A percentile compares a stretch with the other conserved stretches of the same genome.
Conservation (phyloP, 2,888 invertebrate species). For the Meiosimyza platycephala region DNA sequence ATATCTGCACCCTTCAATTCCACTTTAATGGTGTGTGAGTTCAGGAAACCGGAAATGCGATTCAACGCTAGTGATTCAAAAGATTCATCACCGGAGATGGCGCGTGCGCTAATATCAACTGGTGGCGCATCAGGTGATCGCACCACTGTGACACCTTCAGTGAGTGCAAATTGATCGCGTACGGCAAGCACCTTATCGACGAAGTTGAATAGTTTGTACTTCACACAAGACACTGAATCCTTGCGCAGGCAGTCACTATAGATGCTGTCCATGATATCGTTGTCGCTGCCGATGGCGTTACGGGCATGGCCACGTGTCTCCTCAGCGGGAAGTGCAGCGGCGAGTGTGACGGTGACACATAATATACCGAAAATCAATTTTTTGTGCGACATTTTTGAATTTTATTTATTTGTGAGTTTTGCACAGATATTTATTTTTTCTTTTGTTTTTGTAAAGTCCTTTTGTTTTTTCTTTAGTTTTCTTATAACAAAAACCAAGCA, state of each 20-base stretch:
- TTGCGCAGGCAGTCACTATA: conserved; percentile 84
- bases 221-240: conserved; percentile 86
- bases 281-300: conserved; percentile 75
- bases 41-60: conserved; percentile 80
- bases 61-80: conserved; percentile 75
- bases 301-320: conserved; percentile 72
- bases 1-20: conserved; percentile 88
- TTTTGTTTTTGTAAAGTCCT: conserved; percentile 37
- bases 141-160: conserved; percentile 86
- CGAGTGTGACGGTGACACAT: conserved; percentile 70
- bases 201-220: conserved; percentile 87
- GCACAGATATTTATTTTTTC: conserved; percentile 24
- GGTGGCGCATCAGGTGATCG: conserved; percentile 76
- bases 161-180: conserved; percentile 82
- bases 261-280: conserved; percentile 82
- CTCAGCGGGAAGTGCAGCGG: conserved; percentile 78
- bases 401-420: conserved; percentile 42
- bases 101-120: conserved; percentile 74
- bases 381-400: conserved; percentile 66
- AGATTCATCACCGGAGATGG: conserved; percentile 74
- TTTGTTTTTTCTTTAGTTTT: conserved; percentile 37
- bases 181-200: conserved; percentile 86
- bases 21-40: conserved; percentile 84
- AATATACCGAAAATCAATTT: conserved; percentile 69
- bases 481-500: conserved; percentile 26